Evolutionary conservation across 2,797 vertebrate species (phyloP), one percentile per base, ranked within the genome.

Genomic region (Centroberyx gerrardi): DNA sequence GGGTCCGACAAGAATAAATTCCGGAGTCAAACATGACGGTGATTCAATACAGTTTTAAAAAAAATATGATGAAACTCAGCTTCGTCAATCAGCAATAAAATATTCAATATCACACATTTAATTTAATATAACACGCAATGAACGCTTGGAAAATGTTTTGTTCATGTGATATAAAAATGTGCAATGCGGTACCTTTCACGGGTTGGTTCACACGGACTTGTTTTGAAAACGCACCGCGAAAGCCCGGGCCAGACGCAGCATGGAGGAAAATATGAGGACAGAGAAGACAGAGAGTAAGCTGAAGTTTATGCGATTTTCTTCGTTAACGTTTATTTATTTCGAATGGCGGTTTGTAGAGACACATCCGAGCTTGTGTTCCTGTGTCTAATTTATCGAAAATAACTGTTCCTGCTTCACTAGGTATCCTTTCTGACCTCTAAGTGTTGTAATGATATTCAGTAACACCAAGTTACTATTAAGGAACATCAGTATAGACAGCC

Each of bases 121-220:
- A 17, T 18, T n/a, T 38, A 9, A n/a, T 9, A 38, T n/a, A 12
- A n/a, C 27, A 54, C 9, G 4, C 12, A n/a, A 0, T 9, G 8
- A 9, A 3, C 10, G 3, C 0, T n/a, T 48, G 40, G 9, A 5
- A 22, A 53, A 17, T 31, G 13, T 14, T 29, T 46, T 9, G 2
- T 44, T 42, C 2, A 4, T 28, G 4, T 36, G 44, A 13, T 38
- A 17, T 28, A 1, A 29, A 3, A 0, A 2, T 53, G n/a, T 14
- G n/a, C 3, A 2, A 17, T n/a, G 2, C 3, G 15, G 28, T 1
- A n/a, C 7, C 0, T 38, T 63, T 42, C 8, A 7, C 2, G 4
- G 17, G 55, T 15, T 44, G 49, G 81, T 91, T 91, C 76, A 72
- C 69, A 76, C 93, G 93, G 91, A 92, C 81, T 68, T 93, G 70